A percentile compares a stretch with the other conserved stretches of the same genome.
phyloP scores from a whole-genome alignment of 2,888 invertebrate genomes.

The Pristionchus entomophagus region DNA sequence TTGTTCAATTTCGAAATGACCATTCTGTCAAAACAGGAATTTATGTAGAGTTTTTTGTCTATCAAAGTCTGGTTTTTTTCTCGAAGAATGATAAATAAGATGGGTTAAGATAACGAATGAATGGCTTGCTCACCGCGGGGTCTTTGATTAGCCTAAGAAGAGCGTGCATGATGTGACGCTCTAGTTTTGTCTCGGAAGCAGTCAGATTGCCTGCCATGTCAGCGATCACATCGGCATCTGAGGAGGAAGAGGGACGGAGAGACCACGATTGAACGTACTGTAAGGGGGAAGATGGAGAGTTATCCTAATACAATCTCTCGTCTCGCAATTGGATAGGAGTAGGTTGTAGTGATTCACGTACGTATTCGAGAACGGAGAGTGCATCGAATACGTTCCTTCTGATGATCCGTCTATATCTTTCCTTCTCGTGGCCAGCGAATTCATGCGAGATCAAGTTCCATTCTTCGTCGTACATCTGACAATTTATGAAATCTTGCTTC shows the following conservation, averaged over 20 bases:
- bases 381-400: conserved; percentile 60
- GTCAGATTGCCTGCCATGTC: conserved; percentile 35
- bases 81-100: too few species aligned
- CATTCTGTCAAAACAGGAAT: too few species aligned
- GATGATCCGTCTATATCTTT: conserved; percentile 54
- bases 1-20: too few species aligned
- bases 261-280: conserved; percentile 48
- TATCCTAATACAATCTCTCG: too few species aligned
- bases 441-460: conserved; percentile 53
- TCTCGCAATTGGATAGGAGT: background rate
- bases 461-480: conserved; percentile 56
- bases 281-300: background rate
- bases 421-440: conserved; percentile 50
- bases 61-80: too few species aligned
- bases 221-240: conserved; percentile 14
- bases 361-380: conserved; percentile 59
- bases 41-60: too few species aligned
- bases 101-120: background rate
- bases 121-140: conserved; percentile 33
- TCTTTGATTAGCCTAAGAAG: conserved; percentile 22
- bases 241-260: conserved; percentile 42
- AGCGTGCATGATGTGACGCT: background rate
- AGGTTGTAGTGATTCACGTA: too few species aligned
- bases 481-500: background rate
- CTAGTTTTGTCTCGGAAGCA: background rate